Conservation (phyloP, 1,140 invertebrate species). For the Telenomus remus region DNA sequence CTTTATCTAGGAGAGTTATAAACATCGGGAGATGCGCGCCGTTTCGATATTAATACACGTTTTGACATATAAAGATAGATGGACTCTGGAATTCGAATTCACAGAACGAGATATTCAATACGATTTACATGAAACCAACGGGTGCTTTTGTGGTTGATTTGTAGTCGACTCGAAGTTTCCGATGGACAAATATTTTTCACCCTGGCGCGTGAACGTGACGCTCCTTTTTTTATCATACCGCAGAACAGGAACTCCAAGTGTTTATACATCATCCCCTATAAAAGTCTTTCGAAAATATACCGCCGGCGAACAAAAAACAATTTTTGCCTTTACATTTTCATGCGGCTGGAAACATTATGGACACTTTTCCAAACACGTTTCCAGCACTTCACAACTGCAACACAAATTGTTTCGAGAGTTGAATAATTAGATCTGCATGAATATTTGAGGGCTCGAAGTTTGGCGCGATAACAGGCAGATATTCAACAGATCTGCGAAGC, state of each 20-base stretch:
- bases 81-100: conserved; percentile 39
- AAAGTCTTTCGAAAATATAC: no score
- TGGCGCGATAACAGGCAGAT: background rate
- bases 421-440: background rate
- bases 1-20: background rate
- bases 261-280: no score
- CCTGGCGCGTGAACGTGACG: conserved; percentile 21
- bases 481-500: conserved; percentile 18
- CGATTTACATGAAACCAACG: conserved; percentile 47
- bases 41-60: conserved; percentile 36
- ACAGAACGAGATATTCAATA: conserved; percentile 51
- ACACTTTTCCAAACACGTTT: no score
- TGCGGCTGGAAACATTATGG: no score
- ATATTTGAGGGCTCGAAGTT: background rate
- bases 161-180: conserved; percentile 49
- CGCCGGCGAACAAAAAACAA: no score
- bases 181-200: conserved; percentile 45
- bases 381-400: background rate
- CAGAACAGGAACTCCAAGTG: no score
- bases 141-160: conserved; percentile 50
- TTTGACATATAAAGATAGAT: conserved; percentile 53
- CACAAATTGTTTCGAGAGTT: background rate
- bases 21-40: conserved; percentile 12
- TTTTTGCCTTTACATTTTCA: background rate
- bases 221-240: conserved; percentile 4